Conservation (phyloP, 2,797 vertebrate genomes). For the Siniperca scherzeri region DNA sequence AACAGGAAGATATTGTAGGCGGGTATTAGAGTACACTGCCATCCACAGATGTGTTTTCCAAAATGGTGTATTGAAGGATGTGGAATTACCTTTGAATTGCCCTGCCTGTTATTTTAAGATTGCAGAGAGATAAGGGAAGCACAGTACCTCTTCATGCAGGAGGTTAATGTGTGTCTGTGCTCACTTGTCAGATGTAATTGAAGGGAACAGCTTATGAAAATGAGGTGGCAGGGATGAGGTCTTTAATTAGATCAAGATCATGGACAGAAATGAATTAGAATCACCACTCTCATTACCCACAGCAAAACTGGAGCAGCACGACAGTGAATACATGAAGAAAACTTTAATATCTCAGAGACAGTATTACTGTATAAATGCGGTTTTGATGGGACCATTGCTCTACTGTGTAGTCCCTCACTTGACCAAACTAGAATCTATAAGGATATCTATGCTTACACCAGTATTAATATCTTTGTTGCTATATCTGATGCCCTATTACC, state of each 20-base stretch:
- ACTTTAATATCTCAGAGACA: slow-evolving; percentile 57
- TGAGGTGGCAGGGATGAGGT: slow-evolving; percentile 79
- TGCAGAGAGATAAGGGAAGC: slow-evolving; percentile 57
- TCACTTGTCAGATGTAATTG: slow-evolving; percentile 84
- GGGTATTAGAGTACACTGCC: background rate
- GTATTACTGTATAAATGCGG: slow-evolving; percentile 19
- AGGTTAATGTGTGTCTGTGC: slow-evolving; percentile 80
- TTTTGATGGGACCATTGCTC: slow-evolving; percentile 5
- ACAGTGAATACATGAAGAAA: slow-evolving; percentile 58
- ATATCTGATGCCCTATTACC: slow-evolving; percentile 23
- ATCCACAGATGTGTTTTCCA: slow-evolving; percentile 50
- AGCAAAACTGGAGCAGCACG: slow-evolving; percentile 70
- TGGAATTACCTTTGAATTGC: slow-evolving; percentile 59
- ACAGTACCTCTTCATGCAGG: slow-evolving; percentile 68
- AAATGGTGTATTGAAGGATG: slow-evolving; percentile 44
- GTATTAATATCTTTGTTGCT: slow-evolving; percentile 11
- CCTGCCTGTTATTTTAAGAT: slow-evolving; percentile 63
- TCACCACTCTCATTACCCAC: slow-evolving; percentile 74
- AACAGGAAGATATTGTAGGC: slow-evolving; percentile 6
- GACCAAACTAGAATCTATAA: slow-evolving; percentile 18
- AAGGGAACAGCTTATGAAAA: slow-evolving; percentile 83
- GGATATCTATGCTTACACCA: background rate
- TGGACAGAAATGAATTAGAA: slow-evolving; percentile 81
- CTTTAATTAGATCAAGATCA: slow-evolving; percentile 85
- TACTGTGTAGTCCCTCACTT: slow-evolving; percentile 23